Conservation (phyloP, 2,797 vertebrate genomes). For the Mionectes olivaceus region DNA sequence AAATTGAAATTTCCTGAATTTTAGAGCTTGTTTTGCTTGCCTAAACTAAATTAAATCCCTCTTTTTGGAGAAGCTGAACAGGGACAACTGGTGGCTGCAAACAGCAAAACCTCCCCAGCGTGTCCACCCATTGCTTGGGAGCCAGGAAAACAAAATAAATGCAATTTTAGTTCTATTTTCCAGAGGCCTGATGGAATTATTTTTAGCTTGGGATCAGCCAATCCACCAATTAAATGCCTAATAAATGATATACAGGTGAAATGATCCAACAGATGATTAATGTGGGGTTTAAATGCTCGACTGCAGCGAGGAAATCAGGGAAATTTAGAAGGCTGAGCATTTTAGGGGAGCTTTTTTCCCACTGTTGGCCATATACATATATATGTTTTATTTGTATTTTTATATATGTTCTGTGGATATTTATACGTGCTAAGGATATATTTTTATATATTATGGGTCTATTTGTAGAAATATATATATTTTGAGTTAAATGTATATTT, state of each 20-base stretch:
- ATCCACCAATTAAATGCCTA: neutral
- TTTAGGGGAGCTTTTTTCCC: neutral
- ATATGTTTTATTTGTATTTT: neutral
- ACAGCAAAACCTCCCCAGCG: neutral
- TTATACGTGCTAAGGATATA: neutral
- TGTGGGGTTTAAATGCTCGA: neutral
- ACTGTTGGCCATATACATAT: neutral
- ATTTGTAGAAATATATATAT: neutral
- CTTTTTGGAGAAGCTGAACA: neutral
- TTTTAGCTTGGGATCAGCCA: neutral
- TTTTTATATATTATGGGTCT: neutral
- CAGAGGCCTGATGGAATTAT: neutral
- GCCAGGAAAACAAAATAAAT: neutral
- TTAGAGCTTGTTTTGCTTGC: neutral
- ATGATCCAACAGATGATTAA: neutral
- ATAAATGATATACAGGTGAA: neutral
- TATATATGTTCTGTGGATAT: neutral
- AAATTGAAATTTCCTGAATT: neutral
- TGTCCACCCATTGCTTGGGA: neutral
- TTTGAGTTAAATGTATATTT: neutral
- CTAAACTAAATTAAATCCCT: neutral
- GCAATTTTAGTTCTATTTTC: neutral
- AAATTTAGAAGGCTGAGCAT: neutral
- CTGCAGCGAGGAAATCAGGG: neutral
- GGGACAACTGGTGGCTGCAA: neutral